phyloP scores from a whole-genome alignment of 2,797 vertebrate species.

The Halcyon leucocephala region DNA sequence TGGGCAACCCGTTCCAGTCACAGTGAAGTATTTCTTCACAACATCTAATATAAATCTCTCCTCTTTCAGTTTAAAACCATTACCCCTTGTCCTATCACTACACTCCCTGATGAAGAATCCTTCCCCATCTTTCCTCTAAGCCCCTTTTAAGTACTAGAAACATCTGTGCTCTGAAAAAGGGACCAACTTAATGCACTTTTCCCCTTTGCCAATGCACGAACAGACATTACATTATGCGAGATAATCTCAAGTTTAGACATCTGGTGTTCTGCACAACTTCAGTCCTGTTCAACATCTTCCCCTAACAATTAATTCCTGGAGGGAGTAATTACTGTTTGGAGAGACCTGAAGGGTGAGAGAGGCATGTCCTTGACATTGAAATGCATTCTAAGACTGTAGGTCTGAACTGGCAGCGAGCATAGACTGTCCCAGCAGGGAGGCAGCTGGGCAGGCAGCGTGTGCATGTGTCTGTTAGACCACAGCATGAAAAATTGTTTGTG shows the following conservation, averaged over 20 bases:
- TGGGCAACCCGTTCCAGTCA: neutral
- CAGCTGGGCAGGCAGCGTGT: neutral
- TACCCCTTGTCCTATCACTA: neutral
- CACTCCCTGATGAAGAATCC: neutral
- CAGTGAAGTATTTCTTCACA: neutral
- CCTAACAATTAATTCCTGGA: neutral
- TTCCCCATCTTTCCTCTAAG: neutral
- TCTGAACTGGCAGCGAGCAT: neutral
- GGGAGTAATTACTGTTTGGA: neutral
- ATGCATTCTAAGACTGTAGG: neutral
- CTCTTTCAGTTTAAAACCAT: neutral
- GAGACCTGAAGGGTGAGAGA: neutral
- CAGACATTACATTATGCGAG: accelerated
- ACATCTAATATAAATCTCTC: neutral
- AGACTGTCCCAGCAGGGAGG: neutral
- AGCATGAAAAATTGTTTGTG: neutral
- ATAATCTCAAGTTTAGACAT: neutral
- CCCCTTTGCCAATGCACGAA: accelerated
- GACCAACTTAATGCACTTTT: neutral
- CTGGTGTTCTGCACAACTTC: neutral
- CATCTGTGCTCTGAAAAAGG: neutral
- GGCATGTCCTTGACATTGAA: neutral
- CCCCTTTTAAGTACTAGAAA: neutral
- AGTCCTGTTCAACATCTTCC: neutral
- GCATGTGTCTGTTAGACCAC: neutral